These are phyloP conservation scores for Trichacis sp. DNA, from an alignment of 2,888 invertebrate genomes.

Conservation along the genomic window DNA sequence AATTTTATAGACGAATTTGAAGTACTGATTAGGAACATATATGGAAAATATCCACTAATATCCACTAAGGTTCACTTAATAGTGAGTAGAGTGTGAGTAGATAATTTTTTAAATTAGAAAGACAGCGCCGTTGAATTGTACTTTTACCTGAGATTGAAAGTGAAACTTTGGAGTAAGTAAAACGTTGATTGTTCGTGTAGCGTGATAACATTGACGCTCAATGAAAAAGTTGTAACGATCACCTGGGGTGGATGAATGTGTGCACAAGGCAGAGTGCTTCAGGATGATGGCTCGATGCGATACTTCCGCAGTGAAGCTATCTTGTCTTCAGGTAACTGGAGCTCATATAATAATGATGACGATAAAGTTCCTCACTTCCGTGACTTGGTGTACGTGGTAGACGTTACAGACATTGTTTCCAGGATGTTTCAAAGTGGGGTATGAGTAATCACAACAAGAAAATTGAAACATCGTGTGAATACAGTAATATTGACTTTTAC, in stretches of 20 bases:
- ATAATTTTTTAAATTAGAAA: too few species aligned
- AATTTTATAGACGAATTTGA: too few species aligned
- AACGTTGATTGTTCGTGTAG: too few species aligned
- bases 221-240: not conserved
- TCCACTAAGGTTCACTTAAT: too few species aligned
- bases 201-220: not conserved
- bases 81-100: too few species aligned
- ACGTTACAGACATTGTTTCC: conserved; percentile 20
- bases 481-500: too few species aligned
- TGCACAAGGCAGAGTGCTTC: not conserved
- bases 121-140: too few species aligned
- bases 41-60: too few species aligned
- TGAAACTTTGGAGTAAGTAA: too few species aligned
- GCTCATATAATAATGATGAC: conserved; percentile 30
- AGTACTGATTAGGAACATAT: too few species aligned
- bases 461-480: too few species aligned
- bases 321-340: conserved; percentile 30
- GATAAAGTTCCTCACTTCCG: conserved; percentile 30
- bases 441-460: conserved; percentile 5
- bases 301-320: conserved; percentile 2
- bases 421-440: conserved; percentile 31
- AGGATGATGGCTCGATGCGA: not conserved
- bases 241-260: not conserved
- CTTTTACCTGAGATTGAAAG: too few species aligned
- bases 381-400: conserved; percentile 14